Evolutionary conservation across 53 echinoderm and acorn worm genomes (phyloP).

Genomic region (Stichopus horrens): DNA sequence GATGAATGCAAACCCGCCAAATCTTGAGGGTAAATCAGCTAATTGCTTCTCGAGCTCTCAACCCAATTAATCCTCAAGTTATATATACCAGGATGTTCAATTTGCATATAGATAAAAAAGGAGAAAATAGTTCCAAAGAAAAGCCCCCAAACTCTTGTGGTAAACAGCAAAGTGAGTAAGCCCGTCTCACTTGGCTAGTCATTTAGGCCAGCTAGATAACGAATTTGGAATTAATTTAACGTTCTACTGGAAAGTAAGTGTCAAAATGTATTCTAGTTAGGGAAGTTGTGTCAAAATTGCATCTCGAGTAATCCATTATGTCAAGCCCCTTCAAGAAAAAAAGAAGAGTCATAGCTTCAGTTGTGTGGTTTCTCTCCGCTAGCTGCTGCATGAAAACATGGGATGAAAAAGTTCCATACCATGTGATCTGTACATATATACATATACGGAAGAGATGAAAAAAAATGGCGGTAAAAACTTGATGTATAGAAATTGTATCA

Average conservation of each 20-base stretch:
- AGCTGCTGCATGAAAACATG: too few relatives aligned
- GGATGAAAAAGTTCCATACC: too few relatives aligned
- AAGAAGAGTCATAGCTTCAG: too few relatives aligned
- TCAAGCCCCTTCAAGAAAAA: too few relatives aligned
- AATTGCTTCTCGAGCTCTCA: neutral
- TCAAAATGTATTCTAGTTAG: slow-evolving; percentile 43
- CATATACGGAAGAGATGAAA: too few relatives aligned
- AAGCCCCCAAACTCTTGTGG: neutral
- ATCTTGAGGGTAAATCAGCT: slow-evolving; percentile 34
- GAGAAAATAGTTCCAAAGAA: slow-evolving; percentile 8
- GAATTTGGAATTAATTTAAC: slow-evolving; percentile 39
- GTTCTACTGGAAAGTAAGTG: slow-evolving; percentile 13
- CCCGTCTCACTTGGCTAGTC: slow-evolving; percentile 27
- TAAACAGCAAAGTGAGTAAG: slow-evolving; percentile 28
- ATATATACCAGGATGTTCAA: slow-evolving; percentile 8
- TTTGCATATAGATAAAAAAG: slow-evolving; percentile 36
- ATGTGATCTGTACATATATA: too few relatives aligned
- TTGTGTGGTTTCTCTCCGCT: too few relatives aligned
- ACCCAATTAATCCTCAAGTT: slow-evolving; percentile 8
- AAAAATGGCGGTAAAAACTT: too few relatives aligned
- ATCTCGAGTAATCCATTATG: slow-evolving; percentile 3
- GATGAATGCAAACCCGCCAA: slow-evolving; percentile 4
- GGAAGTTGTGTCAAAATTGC: slow-evolving; percentile 27
- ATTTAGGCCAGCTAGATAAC: slow-evolving; percentile 38
- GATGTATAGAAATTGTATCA: too few relatives aligned